Conservation (phyloP, 2,888 invertebrate genomes). For the Sinhomidia bicolor region DNA sequence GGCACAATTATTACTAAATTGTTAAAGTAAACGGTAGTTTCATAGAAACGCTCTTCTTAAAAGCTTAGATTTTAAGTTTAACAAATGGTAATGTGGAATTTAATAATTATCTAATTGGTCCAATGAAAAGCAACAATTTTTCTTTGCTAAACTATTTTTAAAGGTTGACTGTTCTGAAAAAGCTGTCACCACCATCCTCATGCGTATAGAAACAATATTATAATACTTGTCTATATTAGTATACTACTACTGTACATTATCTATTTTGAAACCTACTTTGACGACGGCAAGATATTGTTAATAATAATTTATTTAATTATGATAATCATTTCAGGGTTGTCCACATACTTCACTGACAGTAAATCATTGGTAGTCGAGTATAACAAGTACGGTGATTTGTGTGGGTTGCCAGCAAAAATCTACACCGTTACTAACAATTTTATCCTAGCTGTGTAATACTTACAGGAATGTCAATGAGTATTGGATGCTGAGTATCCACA, state of each 20-base stretch:
- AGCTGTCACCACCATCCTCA: neutral
- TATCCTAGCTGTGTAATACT: neutral
- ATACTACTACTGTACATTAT: neutral
- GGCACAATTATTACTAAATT: too few relatives aligned
- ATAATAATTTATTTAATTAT: neutral
- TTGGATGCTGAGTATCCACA: neutral
- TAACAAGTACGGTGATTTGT: neutral
- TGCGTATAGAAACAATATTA: neutral
- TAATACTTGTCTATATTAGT: neutral
- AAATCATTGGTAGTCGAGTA: neutral
- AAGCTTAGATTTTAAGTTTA: neutral
- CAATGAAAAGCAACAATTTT: neutral
- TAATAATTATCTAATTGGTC: neutral
- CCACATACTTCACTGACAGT: constrained; percentile 6
- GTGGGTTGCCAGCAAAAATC: neutral
- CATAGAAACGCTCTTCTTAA: neutral
- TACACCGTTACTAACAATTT: neutral
- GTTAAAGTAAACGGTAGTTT: neutral
- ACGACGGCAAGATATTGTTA: neutral
- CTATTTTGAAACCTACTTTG: neutral
- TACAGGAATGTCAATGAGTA: neutral
- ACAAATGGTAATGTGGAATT: neutral
- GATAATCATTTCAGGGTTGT: constrained; percentile 11
- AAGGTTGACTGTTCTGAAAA: constrained; percentile 13
- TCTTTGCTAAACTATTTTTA: constrained; percentile 2